Percentiles rank a stretch among this genome's conserved stretches.
These are phyloP conservation scores for Drosophila neocordata DNA, from an alignment of 1,140 invertebrate genomes.

Conservation along the genomic window DNA sequence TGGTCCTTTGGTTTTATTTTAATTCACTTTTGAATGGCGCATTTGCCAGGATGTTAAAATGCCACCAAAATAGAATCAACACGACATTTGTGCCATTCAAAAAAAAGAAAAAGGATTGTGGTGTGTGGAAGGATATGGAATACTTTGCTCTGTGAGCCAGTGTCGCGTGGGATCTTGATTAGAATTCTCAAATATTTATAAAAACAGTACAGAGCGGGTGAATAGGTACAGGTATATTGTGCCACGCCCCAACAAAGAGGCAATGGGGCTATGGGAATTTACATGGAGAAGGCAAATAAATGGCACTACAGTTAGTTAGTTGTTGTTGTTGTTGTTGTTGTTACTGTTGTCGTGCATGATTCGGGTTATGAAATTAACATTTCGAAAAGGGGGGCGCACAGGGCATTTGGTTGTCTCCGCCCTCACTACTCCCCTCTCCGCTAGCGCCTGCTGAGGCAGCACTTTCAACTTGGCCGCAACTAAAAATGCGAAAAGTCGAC, in stretches of 20 bases:
- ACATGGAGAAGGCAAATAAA: constrained; percentile 78
- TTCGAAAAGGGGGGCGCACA: constrained; percentile 29
- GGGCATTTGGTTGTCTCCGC: constrained; percentile 12
- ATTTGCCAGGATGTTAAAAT: constrained; percentile 73
- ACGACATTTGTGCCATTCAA: constrained; percentile 69
- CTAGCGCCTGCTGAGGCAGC: constrained; percentile 63
- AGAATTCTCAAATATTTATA: constrained; percentile 82
- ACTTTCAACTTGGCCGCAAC: constrained; percentile 74
- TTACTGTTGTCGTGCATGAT: constrained; percentile 64
- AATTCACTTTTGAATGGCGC: constrained; percentile 72
- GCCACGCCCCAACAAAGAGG: constrained; percentile 28
- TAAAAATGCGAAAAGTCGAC: constrained; percentile 80
- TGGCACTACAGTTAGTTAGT: constrained; percentile 73
- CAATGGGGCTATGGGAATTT: constrained; percentile 68
- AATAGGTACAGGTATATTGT: constrained; percentile 29
- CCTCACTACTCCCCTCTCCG: neutral
- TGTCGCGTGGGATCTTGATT: constrained; percentile 71
- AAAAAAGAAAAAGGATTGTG: constrained; percentile 19
- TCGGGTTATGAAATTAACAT: constrained; percentile 81
- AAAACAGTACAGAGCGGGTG: constrained; percentile 42
- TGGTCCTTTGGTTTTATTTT: constrained; percentile 29
- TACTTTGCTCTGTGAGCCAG: constrained; percentile 7
- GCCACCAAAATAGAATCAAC: constrained; percentile 80
- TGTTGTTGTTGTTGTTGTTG: no score
- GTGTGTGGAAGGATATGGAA: constrained; percentile 10